Evolutionary conservation across 2,888 invertebrate species (phyloP).

Genomic region (Cosmia pyralina): DNA sequence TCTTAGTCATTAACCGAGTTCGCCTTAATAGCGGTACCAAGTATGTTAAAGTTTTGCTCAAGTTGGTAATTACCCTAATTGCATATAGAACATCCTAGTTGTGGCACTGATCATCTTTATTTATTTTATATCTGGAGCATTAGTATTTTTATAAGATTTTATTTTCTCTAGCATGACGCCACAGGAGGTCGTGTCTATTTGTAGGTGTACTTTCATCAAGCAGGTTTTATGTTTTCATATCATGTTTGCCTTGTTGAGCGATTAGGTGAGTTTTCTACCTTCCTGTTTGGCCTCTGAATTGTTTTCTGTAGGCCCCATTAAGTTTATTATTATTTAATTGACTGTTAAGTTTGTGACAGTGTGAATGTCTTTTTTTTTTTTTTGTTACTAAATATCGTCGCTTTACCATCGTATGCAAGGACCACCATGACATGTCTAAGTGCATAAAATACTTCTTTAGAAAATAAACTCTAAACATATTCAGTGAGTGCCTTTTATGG

Average conservation of each 20-base stretch:
- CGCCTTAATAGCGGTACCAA: constrained; percentile 46
- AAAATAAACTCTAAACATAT: constrained; percentile 69
- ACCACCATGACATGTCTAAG: constrained; percentile 42
- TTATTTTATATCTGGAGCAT: constrained; percentile 27
- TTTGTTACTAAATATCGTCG: constrained; percentile 9
- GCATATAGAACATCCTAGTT: constrained; percentile 48
- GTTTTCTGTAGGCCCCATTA: constrained; percentile 7
- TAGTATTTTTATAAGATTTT: constrained; percentile 17
- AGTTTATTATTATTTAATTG: constrained; percentile 16
- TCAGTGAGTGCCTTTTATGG: constrained; percentile 72
- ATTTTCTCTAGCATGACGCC: constrained; percentile 6
- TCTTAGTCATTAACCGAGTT: constrained; percentile 49
- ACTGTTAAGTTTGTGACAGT: not conserved
- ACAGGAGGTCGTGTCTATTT: constrained; percentile 9
- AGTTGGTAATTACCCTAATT: constrained; percentile 59
- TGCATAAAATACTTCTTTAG: constrained; percentile 60
- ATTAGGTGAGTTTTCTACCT: constrained; percentile 25
- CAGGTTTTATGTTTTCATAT: constrained; percentile 23
- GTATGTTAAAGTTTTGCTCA: constrained; percentile 47
- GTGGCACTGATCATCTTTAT: constrained; percentile 25
- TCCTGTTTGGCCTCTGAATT: constrained; percentile 33
- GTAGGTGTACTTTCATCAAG: constrained; percentile 28
- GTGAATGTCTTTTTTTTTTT: constrained; percentile 16
- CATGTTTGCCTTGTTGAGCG: constrained; percentile 35
- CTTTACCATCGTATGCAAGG: not conserved